These are phyloP conservation scores for Neodiprion lecontei DNA, from an alignment of 1,140 invertebrate species.

Conservation along the genomic window DNA sequence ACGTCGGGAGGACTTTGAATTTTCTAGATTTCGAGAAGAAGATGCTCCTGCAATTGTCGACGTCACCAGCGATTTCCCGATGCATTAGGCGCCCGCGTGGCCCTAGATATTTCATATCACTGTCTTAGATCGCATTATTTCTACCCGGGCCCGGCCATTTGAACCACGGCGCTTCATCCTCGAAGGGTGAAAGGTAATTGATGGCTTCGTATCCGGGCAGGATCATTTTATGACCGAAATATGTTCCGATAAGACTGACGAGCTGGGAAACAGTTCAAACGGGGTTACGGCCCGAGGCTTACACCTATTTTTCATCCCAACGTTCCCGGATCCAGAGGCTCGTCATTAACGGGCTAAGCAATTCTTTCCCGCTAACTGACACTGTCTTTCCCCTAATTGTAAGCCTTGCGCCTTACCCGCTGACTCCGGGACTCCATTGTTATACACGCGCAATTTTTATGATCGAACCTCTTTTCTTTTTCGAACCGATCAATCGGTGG, in stretches of 20 bases:
- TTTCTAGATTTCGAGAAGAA: too few relatives aligned
- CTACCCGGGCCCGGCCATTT: neutral
- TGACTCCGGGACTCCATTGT: too few relatives aligned
- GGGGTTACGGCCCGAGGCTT: neutral
- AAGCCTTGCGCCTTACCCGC: too few relatives aligned
- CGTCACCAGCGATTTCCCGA: neutral
- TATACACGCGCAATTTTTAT: too few relatives aligned
- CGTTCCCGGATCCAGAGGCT: too few relatives aligned
- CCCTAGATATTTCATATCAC: neutral
- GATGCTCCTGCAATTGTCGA: neutral
- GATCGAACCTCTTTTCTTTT: too few relatives aligned
- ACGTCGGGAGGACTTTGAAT: too few relatives aligned
- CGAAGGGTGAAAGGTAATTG: constrained; percentile 1
- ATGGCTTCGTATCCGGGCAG: neutral
- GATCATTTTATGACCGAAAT: neutral
- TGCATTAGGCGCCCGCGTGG: neutral
- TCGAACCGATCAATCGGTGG: too few relatives aligned
- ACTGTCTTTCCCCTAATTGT: too few relatives aligned
- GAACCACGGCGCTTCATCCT: neutral
- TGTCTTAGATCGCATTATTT: neutral
- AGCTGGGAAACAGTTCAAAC: neutral
- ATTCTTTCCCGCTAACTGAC: too few relatives aligned
- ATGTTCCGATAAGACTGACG: constrained; percentile 2
- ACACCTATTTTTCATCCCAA: too few relatives aligned
- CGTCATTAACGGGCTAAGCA: too few relatives aligned